These are phyloP conservation scores for Conus ventricosus DNA, from an alignment of 1,140 invertebrate species.

Conservation along the genomic window DNA sequence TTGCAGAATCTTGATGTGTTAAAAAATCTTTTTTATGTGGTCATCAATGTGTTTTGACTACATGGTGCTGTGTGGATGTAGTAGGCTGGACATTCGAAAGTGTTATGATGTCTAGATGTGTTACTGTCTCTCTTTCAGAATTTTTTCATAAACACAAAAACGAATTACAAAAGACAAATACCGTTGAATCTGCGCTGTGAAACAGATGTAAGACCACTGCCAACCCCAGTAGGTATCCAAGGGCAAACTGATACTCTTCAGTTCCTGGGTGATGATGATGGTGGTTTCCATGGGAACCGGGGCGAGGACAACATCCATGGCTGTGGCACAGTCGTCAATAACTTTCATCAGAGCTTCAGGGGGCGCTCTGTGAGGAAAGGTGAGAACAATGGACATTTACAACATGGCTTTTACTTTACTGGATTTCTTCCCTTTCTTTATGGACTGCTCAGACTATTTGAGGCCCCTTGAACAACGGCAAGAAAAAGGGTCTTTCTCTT, in stretches of 20 bases:
- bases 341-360: conserved; percentile 40
- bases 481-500: neutral
- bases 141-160: too few species aligned
- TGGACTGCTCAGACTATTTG: too few species aligned
- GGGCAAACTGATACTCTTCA: conserved; percentile 79
- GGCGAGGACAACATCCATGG: conserved; percentile 41
- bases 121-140: too few species aligned
- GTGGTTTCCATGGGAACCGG: conserved; percentile 25
- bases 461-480: too few species aligned
- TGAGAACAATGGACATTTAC: neutral
- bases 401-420: neutral
- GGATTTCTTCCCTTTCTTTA: neutral
- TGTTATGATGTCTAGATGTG: too few species aligned
- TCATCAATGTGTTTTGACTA: too few species aligned
- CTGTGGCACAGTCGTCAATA: conserved; percentile 35
- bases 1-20: too few species aligned
- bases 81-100: too few species aligned
- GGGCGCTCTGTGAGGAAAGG: conserved; percentile 18
- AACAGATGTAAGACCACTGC: conserved; percentile 83
- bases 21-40: too few species aligned
- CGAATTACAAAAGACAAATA: conserved; percentile 61
- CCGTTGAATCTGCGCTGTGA: conserved; percentile 80
- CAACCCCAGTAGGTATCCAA: conserved; percentile 85
- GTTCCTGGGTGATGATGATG: conserved; percentile 80
- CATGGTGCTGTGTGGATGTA: too few species aligned